These are phyloP conservation scores for Biston stratarius DNA, from an alignment of 2,888 invertebrate species.

Conservation along the genomic window DNA sequence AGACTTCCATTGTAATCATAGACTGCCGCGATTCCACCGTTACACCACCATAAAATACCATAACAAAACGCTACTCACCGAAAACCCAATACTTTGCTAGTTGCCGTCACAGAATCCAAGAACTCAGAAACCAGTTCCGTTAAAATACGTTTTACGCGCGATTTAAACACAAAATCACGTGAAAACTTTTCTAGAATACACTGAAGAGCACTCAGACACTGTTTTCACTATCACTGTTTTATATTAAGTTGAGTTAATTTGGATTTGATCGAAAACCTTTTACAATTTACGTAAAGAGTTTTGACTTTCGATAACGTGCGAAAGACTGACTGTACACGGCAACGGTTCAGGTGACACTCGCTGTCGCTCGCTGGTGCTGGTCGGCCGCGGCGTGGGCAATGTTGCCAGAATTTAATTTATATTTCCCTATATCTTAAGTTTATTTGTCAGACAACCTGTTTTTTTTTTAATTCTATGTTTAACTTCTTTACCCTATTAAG, in stretches of 20 bases:
- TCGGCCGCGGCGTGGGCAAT: background rate
- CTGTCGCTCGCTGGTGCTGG: conserved; percentile 4
- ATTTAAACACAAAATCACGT: conserved; percentile 74
- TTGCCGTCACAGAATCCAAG: conserved; percentile 70
- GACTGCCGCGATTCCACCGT: conserved; percentile 52
- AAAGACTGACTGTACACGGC: conserved; percentile 36
- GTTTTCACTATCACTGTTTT: conserved; percentile 66
- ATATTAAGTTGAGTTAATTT: conserved; percentile 50
- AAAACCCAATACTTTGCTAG: conserved; percentile 60
- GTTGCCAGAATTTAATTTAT: background rate
- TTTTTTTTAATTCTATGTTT: too few relatives aligned
- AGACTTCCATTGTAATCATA: conserved; percentile 26
- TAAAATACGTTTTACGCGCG: conserved; percentile 69
- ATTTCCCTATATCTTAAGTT: too few relatives aligned
- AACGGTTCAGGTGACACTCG: conserved; percentile 46
- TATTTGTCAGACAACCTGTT: too few relatives aligned
- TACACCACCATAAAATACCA: conserved; percentile 69
- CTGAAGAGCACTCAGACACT: conserved; percentile 63
- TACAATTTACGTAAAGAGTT: conserved; percentile 75
- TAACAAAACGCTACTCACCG: conserved; percentile 73
- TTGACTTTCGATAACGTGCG: conserved; percentile 47
- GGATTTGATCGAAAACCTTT: conserved; percentile 63
- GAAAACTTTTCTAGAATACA: conserved; percentile 63
- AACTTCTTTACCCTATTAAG: too few relatives aligned
- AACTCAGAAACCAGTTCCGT: conserved; percentile 64